phyloP scores from a whole-genome alignment of 2,888 invertebrate genomes.

The Abrostola triplasia region DNA sequence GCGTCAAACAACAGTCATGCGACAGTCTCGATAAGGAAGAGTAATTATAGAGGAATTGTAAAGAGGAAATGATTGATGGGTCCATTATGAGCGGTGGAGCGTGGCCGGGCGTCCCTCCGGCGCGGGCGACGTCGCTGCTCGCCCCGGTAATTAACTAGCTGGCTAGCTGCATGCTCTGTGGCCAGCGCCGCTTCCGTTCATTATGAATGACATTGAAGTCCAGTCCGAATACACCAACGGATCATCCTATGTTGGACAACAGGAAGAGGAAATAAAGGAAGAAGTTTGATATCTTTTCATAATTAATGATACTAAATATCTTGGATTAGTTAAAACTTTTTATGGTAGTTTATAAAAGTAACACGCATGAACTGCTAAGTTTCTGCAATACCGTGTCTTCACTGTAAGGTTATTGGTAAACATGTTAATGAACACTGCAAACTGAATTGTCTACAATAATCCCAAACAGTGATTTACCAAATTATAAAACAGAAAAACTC shows the following conservation, averaged over 20 bases:
- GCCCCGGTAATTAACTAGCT: slow-evolving; percentile 29
- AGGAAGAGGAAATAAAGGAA: no score
- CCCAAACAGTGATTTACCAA: no score
- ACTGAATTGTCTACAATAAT: no score
- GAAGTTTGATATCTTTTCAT: no score
- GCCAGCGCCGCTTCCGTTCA: slow-evolving; percentile 32
- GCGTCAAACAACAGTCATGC: slow-evolving; percentile 25
- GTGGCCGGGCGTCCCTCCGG: slow-evolving; percentile 24
- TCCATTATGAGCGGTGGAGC: slow-evolving; percentile 33
- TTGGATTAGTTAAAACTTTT: no score
- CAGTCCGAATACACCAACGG: background rate
- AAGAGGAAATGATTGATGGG: slow-evolving; percentile 38
- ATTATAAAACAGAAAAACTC: no score
- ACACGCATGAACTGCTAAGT: no score
- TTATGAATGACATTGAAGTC: slow-evolving; percentile 25
- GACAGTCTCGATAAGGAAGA: slow-evolving; percentile 21
- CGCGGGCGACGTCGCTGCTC: slow-evolving; percentile 11
- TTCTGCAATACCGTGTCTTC: no score
- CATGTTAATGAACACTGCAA: no score
- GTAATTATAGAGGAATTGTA: slow-evolving; percentile 27
- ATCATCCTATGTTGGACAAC: background rate
- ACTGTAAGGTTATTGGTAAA: no score
- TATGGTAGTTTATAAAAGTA: no score
- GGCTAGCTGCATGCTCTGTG: slow-evolving; percentile 11
- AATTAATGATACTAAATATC: no score